These are phyloP conservation scores for Isichthys henryi DNA, from an alignment of 2,113 vertebrate species.

Conservation along the genomic window DNA sequence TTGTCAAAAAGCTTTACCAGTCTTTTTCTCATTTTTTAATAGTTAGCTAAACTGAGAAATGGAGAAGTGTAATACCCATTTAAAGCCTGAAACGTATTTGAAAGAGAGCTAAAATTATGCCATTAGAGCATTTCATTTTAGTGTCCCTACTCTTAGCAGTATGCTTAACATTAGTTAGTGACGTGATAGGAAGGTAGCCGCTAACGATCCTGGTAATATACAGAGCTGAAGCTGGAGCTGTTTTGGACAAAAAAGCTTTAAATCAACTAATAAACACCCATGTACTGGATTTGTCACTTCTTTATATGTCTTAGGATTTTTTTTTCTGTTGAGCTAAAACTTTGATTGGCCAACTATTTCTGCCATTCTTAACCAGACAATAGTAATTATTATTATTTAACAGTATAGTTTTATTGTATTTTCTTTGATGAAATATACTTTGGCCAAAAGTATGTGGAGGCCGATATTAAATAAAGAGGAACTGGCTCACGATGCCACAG, in stretches of 20 bases:
- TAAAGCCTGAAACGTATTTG: neutral
- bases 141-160: neutral
- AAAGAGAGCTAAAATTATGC: neutral
- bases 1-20: neutral
- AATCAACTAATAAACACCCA: neutral
- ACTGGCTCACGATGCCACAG: neutral
- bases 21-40: neutral
- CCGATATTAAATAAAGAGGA: neutral
- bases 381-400: neutral
- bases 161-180: neutral
- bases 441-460: neutral
- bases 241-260: neutral
- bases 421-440: neutral
- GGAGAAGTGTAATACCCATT: neutral
- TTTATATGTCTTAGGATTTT: neutral
- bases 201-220: neutral
- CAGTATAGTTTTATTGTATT: neutral
- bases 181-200: neutral
- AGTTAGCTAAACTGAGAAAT: neutral
- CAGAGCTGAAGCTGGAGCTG: neutral
- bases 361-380: neutral
- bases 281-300: neutral
- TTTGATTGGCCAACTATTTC: neutral
- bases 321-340: neutral
- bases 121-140: neutral